Conservation (phyloP, 2,888 invertebrate species). For the Amiota minor region DNA sequence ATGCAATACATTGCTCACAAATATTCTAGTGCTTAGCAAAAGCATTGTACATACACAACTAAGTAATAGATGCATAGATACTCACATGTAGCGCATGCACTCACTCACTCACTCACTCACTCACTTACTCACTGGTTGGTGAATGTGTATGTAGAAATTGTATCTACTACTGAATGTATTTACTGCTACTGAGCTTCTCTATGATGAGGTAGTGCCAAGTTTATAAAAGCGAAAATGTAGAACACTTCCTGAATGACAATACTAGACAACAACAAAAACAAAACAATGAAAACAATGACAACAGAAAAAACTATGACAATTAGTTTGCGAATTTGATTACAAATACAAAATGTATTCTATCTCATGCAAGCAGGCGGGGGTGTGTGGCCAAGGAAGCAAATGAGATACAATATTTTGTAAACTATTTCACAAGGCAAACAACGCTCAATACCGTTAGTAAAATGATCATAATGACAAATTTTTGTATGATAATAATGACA, state of each 20-base stretch:
- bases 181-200: neutral
- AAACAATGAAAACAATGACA: neutral
- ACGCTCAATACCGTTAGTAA: constrained; percentile 19
- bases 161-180: neutral
- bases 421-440: constrained; percentile 5
- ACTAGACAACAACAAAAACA: neutral
- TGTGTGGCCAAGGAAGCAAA: neutral
- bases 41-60: neutral
- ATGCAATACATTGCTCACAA: no score
- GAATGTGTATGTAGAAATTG: neutral
- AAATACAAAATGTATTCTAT: neutral
- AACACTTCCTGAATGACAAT: constrained; percentile 30
- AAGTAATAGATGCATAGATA: neutral
- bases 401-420: no score
- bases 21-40: no score
- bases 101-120: neutral
- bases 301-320: constrained; percentile 22
- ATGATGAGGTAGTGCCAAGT: constrained; percentile 12
- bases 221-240: constrained; percentile 28
- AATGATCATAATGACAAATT: neutral
- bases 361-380: neutral
- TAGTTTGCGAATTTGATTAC: constrained; percentile 26
- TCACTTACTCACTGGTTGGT: neutral
- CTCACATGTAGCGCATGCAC: neutral
- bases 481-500: no score